Conservation (phyloP, 2,797 vertebrate species). For the Galagoides demidoff region DNA sequence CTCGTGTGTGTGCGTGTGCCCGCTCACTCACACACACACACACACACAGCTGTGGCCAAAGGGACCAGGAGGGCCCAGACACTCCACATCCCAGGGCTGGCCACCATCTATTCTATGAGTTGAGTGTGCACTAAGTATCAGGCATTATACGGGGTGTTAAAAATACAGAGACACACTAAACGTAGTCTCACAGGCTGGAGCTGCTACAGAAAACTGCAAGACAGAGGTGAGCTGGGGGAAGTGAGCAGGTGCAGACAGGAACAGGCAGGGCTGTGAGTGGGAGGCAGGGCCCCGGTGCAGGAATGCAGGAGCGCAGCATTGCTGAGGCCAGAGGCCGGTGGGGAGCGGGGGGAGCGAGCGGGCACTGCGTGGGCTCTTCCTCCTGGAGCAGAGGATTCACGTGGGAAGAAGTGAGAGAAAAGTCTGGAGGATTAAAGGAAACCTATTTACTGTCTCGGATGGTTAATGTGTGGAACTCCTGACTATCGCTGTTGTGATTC, state of each 20-base stretch:
- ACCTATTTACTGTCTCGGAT: neutral
- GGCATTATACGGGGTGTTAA: neutral
- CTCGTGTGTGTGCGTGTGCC: no score
- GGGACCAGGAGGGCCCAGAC: neutral
- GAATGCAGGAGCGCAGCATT: neutral
- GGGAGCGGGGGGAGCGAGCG: no score
- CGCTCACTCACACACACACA: neutral
- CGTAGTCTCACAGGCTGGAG: neutral
- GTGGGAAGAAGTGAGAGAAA: neutral
- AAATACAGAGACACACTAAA: neutral
- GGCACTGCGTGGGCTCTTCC: neutral
- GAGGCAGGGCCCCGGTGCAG: neutral
- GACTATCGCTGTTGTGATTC: neutral
- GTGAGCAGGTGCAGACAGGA: neutral
- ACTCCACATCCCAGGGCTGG: neutral
- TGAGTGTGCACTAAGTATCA: neutral
- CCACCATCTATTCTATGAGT: neutral
- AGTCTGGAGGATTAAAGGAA: neutral
- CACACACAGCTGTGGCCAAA: neutral
- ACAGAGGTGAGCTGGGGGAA: neutral
- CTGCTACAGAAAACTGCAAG: neutral
- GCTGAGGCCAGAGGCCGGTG: fast-evolving
- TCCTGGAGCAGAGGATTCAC: neutral
- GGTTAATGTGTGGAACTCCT: neutral
- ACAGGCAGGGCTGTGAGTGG: neutral